These are phyloP conservation scores for Armadillidium nasatum DNA, from an alignment of 1,140 invertebrate genomes.

Conservation along the genomic window DNA sequence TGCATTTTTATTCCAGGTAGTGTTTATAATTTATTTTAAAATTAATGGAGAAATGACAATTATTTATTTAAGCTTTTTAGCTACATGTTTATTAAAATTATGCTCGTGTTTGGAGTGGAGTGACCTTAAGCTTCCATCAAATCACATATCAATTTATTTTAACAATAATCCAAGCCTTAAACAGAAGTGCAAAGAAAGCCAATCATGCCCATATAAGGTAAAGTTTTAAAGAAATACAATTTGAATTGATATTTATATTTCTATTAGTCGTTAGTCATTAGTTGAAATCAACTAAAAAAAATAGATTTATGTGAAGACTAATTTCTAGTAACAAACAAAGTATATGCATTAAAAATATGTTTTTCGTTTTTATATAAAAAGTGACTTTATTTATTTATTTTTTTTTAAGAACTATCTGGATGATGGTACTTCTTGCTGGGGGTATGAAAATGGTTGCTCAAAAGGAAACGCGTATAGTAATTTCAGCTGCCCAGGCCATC, in stretches of 20 bases:
- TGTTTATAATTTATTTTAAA: neutral
- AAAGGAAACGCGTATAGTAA: neutral
- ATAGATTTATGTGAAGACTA: neutral
- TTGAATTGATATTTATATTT: too few species aligned
- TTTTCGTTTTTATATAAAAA: neutral
- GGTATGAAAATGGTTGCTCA: neutral
- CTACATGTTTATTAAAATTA: neutral
- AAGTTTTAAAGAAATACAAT: neutral
- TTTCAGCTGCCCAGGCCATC: neutral
- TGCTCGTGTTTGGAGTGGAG: neutral
- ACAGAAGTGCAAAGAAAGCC: neutral
- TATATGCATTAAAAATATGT: neutral
- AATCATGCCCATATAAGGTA: neutral
- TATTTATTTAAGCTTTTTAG: neutral
- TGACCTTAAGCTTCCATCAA: neutral
- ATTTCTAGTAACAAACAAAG: neutral
- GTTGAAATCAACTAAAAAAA: too few species aligned
- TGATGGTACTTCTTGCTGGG: neutral
- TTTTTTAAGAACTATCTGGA: neutral
- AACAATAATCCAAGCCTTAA: slow-evolving; percentile 8
- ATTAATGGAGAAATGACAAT: neutral
- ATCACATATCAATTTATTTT: neutral
- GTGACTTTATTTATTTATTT: neutral
- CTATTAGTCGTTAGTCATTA: too few species aligned
- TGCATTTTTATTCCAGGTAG: too few species aligned